A percentile compares a stretch with the other conserved stretches of the same genome.
Evolutionary conservation across 2,797 vertebrate species (phyloP).

Genomic region (Peromyscus attwateri): DNA sequence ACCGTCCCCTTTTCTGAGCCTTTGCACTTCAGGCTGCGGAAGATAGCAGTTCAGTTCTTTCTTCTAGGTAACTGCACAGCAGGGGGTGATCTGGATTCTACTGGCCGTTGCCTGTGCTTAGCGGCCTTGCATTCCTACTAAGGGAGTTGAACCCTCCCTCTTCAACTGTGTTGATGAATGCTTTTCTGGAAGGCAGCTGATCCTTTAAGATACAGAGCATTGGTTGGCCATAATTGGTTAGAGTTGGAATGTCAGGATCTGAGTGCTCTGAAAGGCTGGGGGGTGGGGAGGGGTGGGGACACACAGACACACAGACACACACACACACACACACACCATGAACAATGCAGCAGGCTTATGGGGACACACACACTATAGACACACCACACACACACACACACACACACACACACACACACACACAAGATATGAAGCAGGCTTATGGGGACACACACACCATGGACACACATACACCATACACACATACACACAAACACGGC

Average conservation of each 20-base stretch:
- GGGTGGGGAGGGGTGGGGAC: neutral
- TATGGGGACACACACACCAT: too few species aligned
- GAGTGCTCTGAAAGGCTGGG: slow-evolving; percentile 24
- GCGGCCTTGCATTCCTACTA: neutral
- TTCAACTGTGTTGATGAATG: neutral
- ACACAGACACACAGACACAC: neutral
- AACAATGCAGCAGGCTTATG: too few species aligned
- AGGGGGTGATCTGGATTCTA: neutral
- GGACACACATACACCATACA: too few species aligned
- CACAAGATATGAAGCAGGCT: too few species aligned
- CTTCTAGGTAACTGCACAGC: neutral
- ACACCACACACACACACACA: neutral
- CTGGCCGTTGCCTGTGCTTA: slow-evolving; percentile 12
- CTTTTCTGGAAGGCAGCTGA: neutral
- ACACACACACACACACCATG: neutral
- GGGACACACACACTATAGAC: too few species aligned
- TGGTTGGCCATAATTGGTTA: neutral
- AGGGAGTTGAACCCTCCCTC: slow-evolving; percentile 17
- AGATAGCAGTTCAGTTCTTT: neutral
- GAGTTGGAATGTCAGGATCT: slow-evolving; percentile 19
- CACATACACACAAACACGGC: too few species aligned
- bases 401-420: neutral
- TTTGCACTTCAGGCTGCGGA: neutral
- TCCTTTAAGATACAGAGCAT: neutral
- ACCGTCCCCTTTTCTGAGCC: neutral